These are phyloP conservation scores for Apamea crenata DNA, from an alignment of 2,888 invertebrate species.

Conservation along the genomic window DNA sequence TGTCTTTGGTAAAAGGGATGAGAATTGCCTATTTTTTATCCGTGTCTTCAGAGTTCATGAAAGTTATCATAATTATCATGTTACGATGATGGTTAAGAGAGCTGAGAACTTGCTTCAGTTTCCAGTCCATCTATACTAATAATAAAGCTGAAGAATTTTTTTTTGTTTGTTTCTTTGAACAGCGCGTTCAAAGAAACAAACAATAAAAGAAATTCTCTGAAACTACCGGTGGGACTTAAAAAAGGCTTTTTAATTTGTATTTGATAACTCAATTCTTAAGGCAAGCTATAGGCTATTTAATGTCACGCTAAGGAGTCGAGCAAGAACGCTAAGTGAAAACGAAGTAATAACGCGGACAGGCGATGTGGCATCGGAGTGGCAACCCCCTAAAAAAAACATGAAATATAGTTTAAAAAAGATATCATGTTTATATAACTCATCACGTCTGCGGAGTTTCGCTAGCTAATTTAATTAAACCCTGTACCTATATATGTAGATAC, in stretches of 20 bases:
- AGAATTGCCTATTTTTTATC: background rate
- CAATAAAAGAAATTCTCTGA: too few relatives aligned
- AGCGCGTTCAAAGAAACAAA: too few relatives aligned
- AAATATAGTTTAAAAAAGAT: too few relatives aligned
- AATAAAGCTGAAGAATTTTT: too few relatives aligned
- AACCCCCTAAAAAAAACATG: too few relatives aligned
- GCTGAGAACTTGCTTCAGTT: background rate
- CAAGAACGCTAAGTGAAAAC: background rate
- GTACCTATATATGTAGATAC: background rate
- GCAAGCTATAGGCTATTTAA: too few relatives aligned
- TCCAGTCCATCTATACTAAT: background rate
- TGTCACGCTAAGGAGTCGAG: background rate
- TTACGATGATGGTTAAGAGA: background rate
- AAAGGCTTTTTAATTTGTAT: background rate
- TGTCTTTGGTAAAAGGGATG: background rate
- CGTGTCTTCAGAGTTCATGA: background rate
- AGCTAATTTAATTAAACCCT: background rate
- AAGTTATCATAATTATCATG: background rate
- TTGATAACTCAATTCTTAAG: background rate
- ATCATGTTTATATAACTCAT: too few relatives aligned
- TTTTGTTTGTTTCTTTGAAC: too few relatives aligned
- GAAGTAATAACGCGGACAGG: background rate
- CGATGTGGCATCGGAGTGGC: too few relatives aligned
- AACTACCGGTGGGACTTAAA: background rate
- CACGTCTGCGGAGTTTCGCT: background rate